phyloP scores from a whole-genome alignment of 2,888 invertebrate genomes.

The Euphydryas editha region DNA sequence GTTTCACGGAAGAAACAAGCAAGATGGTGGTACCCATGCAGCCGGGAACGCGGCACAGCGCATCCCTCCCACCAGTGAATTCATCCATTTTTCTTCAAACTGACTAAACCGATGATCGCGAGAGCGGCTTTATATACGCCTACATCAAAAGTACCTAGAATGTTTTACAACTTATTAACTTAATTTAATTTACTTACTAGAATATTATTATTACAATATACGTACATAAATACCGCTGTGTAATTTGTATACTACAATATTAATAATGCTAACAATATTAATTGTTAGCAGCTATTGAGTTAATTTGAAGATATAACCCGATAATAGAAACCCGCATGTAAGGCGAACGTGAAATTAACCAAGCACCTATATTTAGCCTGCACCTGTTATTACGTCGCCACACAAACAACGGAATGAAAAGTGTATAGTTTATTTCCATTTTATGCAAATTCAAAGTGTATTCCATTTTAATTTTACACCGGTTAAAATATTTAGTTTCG shows the following conservation, averaged over 20 bases:
- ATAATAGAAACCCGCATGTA: conserved; percentile 6
- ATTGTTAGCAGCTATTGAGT: neutral
- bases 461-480: neutral
- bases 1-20: too few species aligned
- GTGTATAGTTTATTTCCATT: conserved; percentile 24
- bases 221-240: neutral
- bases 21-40: too few species aligned
- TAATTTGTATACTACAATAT: neutral
- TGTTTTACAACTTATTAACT: too few species aligned
- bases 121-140: too few species aligned
- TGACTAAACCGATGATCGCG: too few species aligned
- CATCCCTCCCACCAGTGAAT: too few species aligned
- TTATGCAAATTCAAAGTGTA: conserved; percentile 15
- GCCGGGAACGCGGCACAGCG: too few species aligned
- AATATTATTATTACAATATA: too few species aligned
- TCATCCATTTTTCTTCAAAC: too few species aligned
- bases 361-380: conserved; percentile 3
- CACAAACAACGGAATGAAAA: conserved; percentile 4
- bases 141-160: too few species aligned
- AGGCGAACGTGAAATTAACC: neutral
- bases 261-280: neutral
- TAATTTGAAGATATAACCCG: conserved; percentile 3
- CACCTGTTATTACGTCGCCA: conserved; percentile 14
- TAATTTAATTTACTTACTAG: too few species aligned
- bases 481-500: neutral